These are phyloP conservation scores for Sphyrna mokarran DNA, from an alignment of 2,113 vertebrate genomes.

Conservation along the genomic window DNA sequence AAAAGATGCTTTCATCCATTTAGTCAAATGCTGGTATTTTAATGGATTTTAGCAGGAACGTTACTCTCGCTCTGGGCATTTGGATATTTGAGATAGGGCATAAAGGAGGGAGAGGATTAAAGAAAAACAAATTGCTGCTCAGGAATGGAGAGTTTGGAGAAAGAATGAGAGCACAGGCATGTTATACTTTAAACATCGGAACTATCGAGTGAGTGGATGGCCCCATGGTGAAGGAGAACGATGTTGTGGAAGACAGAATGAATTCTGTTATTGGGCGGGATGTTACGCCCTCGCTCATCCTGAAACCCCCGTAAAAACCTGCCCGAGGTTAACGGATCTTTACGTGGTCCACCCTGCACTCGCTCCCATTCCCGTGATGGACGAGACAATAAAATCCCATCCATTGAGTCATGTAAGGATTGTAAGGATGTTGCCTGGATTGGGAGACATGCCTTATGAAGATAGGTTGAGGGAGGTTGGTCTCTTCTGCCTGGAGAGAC, in stretches of 20 bases:
- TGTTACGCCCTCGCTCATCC: too few species aligned
- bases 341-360: too few species aligned
- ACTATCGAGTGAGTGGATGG: not conserved
- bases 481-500: too few species aligned
- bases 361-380: too few species aligned
- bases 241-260: not conserved
- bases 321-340: too few species aligned
- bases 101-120: not conserved
- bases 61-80: not conserved
- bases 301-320: too few species aligned
- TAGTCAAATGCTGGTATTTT: not conserved
- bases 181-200: not conserved
- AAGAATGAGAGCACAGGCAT: not conserved
- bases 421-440: too few species aligned
- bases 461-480: too few species aligned
- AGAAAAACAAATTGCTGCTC: not conserved
- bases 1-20: not conserved
- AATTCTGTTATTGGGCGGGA: not conserved
- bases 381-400: too few species aligned
- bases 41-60: too few species aligned
- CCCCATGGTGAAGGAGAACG: not conserved
- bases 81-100: not conserved
- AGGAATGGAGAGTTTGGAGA: not conserved
- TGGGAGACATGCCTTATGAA: too few species aligned
- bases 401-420: too few species aligned